phyloP scores from a whole-genome alignment of 2,888 invertebrate species.

The Brachylomia viminalis region DNA sequence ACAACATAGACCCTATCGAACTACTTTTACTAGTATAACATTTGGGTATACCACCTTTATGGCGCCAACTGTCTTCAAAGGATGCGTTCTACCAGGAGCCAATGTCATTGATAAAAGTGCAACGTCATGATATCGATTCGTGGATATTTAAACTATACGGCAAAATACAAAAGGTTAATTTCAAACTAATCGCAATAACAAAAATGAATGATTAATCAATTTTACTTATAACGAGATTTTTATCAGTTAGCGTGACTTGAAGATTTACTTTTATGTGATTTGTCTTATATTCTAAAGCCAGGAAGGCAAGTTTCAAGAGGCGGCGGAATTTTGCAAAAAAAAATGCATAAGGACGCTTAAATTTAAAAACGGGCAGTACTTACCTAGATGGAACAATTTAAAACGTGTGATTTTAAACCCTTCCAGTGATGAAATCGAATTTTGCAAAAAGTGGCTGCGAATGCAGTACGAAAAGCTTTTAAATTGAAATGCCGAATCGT shows the following conservation, averaged over 20 bases:
- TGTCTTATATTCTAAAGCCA: neutral
- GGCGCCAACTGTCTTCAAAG: constrained; percentile 13
- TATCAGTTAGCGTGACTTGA: neutral
- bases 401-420: neutral
- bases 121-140: constrained; percentile 32
- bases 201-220: constrained; percentile 38
- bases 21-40: neutral
- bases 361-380: neutral
- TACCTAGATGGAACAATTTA: neutral
- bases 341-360: neutral
- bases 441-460: neutral
- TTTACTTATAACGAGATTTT: constrained; percentile 18
- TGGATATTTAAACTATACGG: constrained; percentile 41
- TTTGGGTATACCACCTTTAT: neutral
- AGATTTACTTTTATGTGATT: neutral
- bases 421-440: neutral
- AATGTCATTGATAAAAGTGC: constrained; percentile 26
- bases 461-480: neutral
- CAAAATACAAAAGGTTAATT: constrained; percentile 31
- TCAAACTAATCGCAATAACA: constrained; percentile 12
- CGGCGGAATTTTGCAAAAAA: neutral
- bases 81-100: constrained; percentile 10
- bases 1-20: too few relatives aligned
- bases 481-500: neutral
- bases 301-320: too few relatives aligned